Evolutionary conservation across 2,113 vertebrate genomes (phyloP).

Genomic region (Melanerpes formicivorus): DNA sequence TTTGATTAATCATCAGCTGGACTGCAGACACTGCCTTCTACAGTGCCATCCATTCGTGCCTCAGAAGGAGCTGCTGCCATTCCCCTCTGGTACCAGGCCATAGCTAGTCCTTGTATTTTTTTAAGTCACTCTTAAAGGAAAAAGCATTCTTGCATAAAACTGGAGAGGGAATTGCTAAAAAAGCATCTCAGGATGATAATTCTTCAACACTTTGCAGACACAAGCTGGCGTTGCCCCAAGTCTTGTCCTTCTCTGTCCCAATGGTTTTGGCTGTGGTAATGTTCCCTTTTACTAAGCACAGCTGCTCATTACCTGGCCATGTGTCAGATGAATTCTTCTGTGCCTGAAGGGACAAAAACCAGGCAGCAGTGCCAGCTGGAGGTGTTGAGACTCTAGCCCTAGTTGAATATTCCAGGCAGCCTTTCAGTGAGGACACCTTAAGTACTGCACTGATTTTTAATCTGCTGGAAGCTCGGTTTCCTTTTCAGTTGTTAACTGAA

Average conservation of each 20-base stretch:
- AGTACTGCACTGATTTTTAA: background rate
- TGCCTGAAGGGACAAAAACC: background rate
- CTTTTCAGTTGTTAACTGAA: background rate
- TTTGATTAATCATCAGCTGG: background rate
- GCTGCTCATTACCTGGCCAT: fast-evolving
- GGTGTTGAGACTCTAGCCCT: background rate
- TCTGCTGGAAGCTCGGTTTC: background rate
- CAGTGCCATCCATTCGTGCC: background rate
- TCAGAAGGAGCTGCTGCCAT: background rate
- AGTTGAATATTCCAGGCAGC: background rate
- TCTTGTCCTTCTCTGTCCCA: background rate
- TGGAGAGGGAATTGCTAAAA: background rate
- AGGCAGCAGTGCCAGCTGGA: background rate
- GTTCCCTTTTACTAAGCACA: background rate
- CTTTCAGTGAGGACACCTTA: background rate
- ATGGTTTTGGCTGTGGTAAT: background rate
- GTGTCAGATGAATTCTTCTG: background rate
- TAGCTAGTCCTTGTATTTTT: background rate
- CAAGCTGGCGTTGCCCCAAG: background rate
- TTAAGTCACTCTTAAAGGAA: background rate
- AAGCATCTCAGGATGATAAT: background rate
- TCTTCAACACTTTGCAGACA: background rate
- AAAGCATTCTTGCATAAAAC: background rate
- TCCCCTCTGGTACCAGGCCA: background rate
- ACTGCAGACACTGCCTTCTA: background rate